These are phyloP conservation scores for Peromyscus maniculatus DNA, from an alignment of 2,113 vertebrate genomes.

Conservation along the genomic window DNA sequence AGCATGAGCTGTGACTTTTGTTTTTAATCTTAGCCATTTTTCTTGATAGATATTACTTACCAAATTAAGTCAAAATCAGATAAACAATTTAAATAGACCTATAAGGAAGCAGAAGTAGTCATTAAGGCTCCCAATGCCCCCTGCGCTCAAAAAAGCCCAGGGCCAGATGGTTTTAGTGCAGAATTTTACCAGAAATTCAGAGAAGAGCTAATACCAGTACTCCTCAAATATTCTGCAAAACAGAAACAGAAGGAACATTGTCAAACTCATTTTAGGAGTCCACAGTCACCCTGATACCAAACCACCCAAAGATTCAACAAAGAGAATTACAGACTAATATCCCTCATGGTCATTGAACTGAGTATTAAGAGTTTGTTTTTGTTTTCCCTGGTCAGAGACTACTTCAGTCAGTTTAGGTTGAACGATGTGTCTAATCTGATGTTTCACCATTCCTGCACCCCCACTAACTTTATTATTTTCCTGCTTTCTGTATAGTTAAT, in stretches of 20 bases:
- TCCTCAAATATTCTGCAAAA: background rate
- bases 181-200: background rate
- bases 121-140: background rate
- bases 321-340: background rate
- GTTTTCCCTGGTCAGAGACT: background rate
- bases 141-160: background rate
- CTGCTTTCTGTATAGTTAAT: background rate
- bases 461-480: background rate
- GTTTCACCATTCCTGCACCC: background rate
- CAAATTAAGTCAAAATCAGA: background rate
- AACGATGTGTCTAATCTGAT: background rate
- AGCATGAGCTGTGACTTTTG: background rate
- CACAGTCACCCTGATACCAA: background rate
- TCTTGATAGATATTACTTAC: background rate
- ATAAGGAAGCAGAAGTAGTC: background rate
- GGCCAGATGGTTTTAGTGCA: background rate
- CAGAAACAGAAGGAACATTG: too few species aligned
- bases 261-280: background rate
- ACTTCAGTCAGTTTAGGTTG: background rate
- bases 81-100: background rate
- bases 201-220: background rate
- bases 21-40: background rate
- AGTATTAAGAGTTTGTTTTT: background rate
- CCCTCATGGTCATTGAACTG: background rate
- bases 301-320: background rate